phyloP scores from a whole-genome alignment of 2,113 vertebrate species.

The Ancistrus triradiatus region DNA sequence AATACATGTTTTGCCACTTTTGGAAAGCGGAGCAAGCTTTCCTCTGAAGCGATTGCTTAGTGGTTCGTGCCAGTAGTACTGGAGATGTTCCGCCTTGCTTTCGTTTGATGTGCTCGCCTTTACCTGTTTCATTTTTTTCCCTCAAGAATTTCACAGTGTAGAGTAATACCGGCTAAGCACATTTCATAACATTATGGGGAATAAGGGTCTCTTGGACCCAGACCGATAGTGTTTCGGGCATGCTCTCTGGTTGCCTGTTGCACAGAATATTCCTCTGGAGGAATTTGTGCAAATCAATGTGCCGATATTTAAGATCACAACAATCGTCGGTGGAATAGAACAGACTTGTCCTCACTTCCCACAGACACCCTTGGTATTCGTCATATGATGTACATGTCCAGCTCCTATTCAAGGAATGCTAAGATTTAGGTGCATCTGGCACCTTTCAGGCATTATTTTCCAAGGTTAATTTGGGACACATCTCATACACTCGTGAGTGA shows the following conservation, averaged over 20 bases:
- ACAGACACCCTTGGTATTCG: too few relatives aligned
- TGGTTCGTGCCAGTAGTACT: conserved; percentile 40
- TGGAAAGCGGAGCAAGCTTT: conserved; percentile 63
- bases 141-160: neutral
- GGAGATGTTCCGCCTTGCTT: conserved; percentile 50
- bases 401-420: too few relatives aligned
- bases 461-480: too few relatives aligned
- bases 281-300: conserved; percentile 1
- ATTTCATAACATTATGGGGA: neutral
- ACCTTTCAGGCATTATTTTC: too few relatives aligned
- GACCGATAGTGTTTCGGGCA: neutral
- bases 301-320: conserved; percentile 3
- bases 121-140: neutral
- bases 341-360: conserved; percentile 14
- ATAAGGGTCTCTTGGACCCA: neutral
- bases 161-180: neutral
- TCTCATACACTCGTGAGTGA: too few relatives aligned
- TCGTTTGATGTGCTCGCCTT: conserved; percentile 57
- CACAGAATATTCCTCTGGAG: neutral
- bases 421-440: too few relatives aligned
- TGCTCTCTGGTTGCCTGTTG: neutral
- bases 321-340: conserved; percentile 18
- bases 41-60: conserved; percentile 41
- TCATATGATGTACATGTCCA: too few relatives aligned
- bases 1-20: conserved; percentile 63